phyloP scores from a whole-genome alignment of 2,113 vertebrate species.

The Chinchilla lanigera region DNA sequence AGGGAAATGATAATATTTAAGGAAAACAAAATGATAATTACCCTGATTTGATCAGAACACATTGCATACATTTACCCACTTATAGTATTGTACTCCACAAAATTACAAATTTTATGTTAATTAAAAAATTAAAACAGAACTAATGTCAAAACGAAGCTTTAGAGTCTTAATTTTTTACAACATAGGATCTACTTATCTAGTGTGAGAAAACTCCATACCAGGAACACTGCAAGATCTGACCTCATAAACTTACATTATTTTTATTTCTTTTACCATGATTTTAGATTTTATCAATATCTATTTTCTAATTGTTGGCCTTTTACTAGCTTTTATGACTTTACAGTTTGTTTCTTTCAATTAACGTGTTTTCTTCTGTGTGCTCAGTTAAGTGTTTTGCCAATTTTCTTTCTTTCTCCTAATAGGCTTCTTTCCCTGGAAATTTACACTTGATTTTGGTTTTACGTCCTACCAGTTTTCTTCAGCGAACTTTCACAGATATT shows the following conservation, averaged over 20 bases:
- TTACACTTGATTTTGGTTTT: conserved; percentile 97
- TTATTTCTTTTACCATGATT: conserved; percentile 50
- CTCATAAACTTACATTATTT: conserved; percentile 45
- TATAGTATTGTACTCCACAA: neutral
- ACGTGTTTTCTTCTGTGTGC: neutral
- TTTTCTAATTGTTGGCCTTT: conserved; percentile 61
- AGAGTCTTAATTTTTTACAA: neutral
- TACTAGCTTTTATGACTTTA: conserved; percentile 46
- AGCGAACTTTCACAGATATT: conserved; percentile 96
- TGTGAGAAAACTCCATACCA: conserved; percentile 61
- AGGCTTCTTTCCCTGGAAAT: conserved; percentile 97
- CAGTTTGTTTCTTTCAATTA: neutral
- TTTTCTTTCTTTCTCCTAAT: conserved; percentile 43
- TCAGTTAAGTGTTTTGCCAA: neutral
- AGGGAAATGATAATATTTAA: conserved; percentile 4
- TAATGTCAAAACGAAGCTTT: conserved; percentile 24
- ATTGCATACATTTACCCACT: neutral
- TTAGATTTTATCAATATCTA: conserved; percentile 63
- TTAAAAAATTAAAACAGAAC: conserved; percentile 20
- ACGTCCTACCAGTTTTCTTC: conserved; percentile 96
- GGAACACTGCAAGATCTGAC: conserved; percentile 23
- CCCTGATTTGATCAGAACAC: neutral
- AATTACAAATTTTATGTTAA: neutral
- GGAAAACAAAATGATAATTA: neutral
- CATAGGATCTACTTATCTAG: neutral